Conservation (phyloP, 2,797 vertebrate genomes). For the Ptychadena robeensis region DNA sequence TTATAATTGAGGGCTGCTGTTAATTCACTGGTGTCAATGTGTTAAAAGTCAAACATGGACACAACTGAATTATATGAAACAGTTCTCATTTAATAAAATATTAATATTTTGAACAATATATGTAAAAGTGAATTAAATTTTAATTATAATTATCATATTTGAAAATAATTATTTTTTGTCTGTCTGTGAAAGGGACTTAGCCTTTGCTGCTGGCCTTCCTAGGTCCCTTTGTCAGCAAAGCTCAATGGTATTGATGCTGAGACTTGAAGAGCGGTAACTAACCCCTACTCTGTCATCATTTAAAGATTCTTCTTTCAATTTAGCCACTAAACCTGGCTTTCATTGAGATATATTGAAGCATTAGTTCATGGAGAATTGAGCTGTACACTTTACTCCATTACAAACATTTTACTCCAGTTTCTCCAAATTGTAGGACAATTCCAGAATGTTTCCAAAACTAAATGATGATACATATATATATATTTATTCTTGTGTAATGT, state of each 20-base stretch:
- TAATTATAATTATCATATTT: neutral
- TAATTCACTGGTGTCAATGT: too few relatives aligned
- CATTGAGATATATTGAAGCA: conserved; percentile 56
- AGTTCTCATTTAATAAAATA: too few relatives aligned
- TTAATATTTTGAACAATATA: neutral
- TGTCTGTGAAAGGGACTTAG: neutral
- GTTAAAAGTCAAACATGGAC: too few relatives aligned
- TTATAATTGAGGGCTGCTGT: too few relatives aligned
- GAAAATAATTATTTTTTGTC: neutral
- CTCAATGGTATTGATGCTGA: conserved; percentile 52
- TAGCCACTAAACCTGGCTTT: conserved; percentile 53
- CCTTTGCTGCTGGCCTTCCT: neutral
- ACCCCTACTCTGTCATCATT: conserved; percentile 46
- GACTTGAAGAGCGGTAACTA: conserved; percentile 49
- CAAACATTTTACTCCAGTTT: conserved; percentile 19
- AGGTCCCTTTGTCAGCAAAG: conserved; percentile 29
- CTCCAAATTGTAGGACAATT: neutral
- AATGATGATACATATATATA: too few relatives aligned
- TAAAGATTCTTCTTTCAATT: conserved; percentile 59
- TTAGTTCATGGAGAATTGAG: conserved; percentile 52
- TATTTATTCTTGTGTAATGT: too few relatives aligned
- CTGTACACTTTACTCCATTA: conserved; percentile 12
- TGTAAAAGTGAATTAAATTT: too few relatives aligned
- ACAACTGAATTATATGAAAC: too few relatives aligned
- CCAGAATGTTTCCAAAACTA: neutral